These are phyloP conservation scores for Rhabdophis nuchalis DNA, from an alignment of 2,797 vertebrate species.

Conservation along the genomic window DNA sequence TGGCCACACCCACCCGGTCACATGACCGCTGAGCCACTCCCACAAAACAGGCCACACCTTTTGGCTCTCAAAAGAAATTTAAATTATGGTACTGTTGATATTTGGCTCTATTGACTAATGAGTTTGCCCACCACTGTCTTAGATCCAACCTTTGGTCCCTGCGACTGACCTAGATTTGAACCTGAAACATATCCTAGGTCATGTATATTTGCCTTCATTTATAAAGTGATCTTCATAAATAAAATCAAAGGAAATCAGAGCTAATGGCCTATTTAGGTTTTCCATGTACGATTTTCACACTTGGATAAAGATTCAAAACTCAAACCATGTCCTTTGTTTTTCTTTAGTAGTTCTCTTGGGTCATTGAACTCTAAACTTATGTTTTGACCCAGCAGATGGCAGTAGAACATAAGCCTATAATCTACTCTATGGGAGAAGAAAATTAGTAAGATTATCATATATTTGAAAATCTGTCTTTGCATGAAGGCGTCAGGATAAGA, in stretches of 20 bases:
- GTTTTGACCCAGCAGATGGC: conserved; percentile 25
- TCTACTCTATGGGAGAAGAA: neutral
- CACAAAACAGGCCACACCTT: too few relatives aligned
- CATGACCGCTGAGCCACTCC: too few relatives aligned
- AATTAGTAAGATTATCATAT: neutral
- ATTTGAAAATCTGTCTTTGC: neutral
- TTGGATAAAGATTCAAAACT: neutral
- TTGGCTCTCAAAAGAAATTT: too few relatives aligned
- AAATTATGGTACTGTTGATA: too few relatives aligned
- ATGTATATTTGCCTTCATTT: neutral
- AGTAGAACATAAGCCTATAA: neutral
- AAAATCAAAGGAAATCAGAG: neutral
- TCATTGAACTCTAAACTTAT: neutral
- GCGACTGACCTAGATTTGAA: neutral
- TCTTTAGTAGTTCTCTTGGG: neutral
- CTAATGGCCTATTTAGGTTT: neutral
- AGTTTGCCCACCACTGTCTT: too few relatives aligned
- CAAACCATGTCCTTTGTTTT: neutral
- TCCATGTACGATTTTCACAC: neutral
- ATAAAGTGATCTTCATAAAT: neutral
- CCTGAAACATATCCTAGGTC: neutral
- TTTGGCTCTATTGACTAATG: too few relatives aligned
- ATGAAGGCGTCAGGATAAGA: neutral
- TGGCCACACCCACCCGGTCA: too few relatives aligned
- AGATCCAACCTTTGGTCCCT: neutral